Evolutionary conservation across 2,113 vertebrate species (phyloP).

Genomic region (Zosterops hypoxanthus): DNA sequence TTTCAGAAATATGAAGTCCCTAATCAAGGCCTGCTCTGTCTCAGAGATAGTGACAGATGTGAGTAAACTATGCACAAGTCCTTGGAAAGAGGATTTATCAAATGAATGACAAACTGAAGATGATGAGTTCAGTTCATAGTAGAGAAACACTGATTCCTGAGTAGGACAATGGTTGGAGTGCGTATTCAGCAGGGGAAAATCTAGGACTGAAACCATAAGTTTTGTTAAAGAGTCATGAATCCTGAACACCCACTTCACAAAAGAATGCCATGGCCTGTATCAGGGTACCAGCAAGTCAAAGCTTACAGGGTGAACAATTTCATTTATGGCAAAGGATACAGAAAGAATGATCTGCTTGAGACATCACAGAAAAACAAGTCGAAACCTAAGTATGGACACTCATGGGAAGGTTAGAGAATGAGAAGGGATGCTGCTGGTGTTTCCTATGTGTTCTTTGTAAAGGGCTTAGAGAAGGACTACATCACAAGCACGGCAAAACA

Average conservation of each 20-base stretch:
- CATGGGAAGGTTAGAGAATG: background rate
- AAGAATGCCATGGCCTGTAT: background rate
- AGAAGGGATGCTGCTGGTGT: background rate
- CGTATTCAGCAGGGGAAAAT: background rate
- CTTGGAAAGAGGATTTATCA: background rate
- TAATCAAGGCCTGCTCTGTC: background rate
- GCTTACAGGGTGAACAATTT: background rate
- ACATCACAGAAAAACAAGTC: background rate
- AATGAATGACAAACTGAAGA: background rate
- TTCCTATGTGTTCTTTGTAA: fast-evolving
- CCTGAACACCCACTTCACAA: background rate
- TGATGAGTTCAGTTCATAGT: background rate
- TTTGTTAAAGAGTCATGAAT: background rate
- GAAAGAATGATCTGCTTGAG: background rate
- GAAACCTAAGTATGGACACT: background rate
- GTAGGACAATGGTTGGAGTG: background rate
- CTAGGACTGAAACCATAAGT: background rate
- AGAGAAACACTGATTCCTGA: background rate
- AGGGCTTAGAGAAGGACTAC: background rate
- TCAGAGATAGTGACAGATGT: background rate
- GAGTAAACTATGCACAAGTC: background rate
- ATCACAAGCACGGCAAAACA: background rate
- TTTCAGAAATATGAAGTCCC: background rate
- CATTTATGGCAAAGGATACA: background rate
- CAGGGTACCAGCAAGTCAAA: background rate